Base-by-base conservation (phyloP, 2,113 vertebrate species). In the Aplodontia rufa region DNA sequence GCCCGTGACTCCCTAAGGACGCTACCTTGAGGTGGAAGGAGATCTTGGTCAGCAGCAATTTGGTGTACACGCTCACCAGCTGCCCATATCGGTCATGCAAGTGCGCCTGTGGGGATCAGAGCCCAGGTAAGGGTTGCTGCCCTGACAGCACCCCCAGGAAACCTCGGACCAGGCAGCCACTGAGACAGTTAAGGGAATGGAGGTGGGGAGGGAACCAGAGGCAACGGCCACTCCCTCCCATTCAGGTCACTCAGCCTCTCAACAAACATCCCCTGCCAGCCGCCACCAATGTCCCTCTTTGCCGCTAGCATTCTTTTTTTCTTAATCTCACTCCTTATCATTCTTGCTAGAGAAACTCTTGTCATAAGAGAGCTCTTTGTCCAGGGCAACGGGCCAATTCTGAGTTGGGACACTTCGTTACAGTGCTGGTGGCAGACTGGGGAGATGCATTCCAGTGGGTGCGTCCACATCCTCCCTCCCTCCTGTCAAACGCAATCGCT, bases 11-110 rank as follows among this genome's bases (percentile, higher is more conserved):
- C 26, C 3, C 49, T 0, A 0, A 68, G 40, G 20, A 17, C 45
- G 42, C 96, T 98, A 99, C 99, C 99, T 99, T 99, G 11, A 95
- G 71, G 35, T 99, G 99, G 97, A 99, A 99, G 97, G 99, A 99
- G 98, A 99, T 98, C 97, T 99, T 99, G 97, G 98, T 99, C 95
- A 99, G 99, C 71, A 99, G 97, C 53, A 99, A 98, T 88, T 98
- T 99, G 22, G 98, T 98, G 79, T 99, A 99, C 47, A 99, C 93
- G 60, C 35, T 98, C 88, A 99, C 99, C 94, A 99, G 98, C 95
- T 99, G 99, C 93, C 99, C 99, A 0, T 99, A 99, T 87, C 98
- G 98, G 97, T 99, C 99, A 0, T 99, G 99, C 72, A 99, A 96
- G 94, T 99, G 99, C 12, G 98, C 99, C 99, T 99, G 99, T 11